Base-by-base conservation (phyloP, 2,113 vertebrate species). In the Coracopsis vasa region DNA sequence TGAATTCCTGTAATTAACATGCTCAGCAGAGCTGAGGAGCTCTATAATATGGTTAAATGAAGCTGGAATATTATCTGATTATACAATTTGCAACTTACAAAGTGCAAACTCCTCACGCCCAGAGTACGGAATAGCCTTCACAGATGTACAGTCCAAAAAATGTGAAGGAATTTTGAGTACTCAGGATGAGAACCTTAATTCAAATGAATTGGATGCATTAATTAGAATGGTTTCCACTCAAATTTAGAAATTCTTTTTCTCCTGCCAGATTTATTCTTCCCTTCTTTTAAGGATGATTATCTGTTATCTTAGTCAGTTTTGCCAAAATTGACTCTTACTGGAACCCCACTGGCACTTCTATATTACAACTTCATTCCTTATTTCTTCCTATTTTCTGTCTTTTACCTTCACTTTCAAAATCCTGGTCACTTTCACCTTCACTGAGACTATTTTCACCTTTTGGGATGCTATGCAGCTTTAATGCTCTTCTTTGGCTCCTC, bases 1-100 rank as follows among this genome's bases (percentile, higher is more conserved):
- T 93, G 73, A 97, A 91, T 95, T 96, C 61, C 72, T 84, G 54
- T 80, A 96, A 97, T 98, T 97, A 97, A 93, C 48, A 90, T 47
- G 42, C 73, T 95, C 80, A 90, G 86, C 91, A 96, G 95, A n/a
- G 54, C 50, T 95, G 53, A 96, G 53, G 27, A 80, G 33, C 31
- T 60, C 73, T 92, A 33, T 81, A 94, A 95, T 74, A 69, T 44
- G 51, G 67, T 75, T 85, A 94, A 93, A 81, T 94, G 25, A 95
- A 95, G 93, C 29, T 86, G 54, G 74, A 78, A 85, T 78, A 95
- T 88, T 75, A 96, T 71, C 84, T 77, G 44, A 86, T 39, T 66
- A 37, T 17, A 60, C 65, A 89, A 91, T 89, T 72, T 74, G 91
- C 51, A 82, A 42, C 7, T 73, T 82, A 58, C 28, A 77, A 91